Evolutionary conservation across 2,797 vertebrate species (phyloP), one percentile per base, ranked within the genome.

Genomic region (Poecilia velifera): DNA sequence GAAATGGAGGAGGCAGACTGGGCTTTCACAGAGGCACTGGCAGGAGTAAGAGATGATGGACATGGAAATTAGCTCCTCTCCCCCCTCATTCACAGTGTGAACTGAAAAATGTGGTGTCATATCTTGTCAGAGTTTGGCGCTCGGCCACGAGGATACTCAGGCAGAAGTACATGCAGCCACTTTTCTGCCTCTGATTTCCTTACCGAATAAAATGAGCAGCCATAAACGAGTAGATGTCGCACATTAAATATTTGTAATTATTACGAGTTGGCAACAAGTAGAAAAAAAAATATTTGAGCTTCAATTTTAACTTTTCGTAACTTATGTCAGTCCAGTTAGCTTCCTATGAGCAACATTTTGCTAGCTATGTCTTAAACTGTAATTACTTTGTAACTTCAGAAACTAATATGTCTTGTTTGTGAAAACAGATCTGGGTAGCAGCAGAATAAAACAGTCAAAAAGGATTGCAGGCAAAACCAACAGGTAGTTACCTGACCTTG

Each of bases 11-110:
- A 77, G 84, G 86, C n/a, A 7, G 78, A 74, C 68, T 79, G 72
- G 90, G 84, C 79, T 83, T 87, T 92, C 85, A 86, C 82, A 83
- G 88, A 91, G 77, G 84, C 88, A 78, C 82, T 79, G 83, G 88
- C 90, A 89, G 85, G 87, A 91, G 89, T 87, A 92, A 84, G 84
- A 81, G 94, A 93, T 94, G 93, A 95, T 90, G 86, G 94, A 94
- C 93, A 94, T 93, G 91, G 94, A 93, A 94, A 94, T 94, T 87
- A 93, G 88, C 93, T 92, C 82, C 88, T 88, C 78, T 72, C 34
- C n/a, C 78, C 62, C 74, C 72, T 62, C 74, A 70, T 87, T 91
- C 83, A 84, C 78, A 88, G 88, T 92, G 84, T 91, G 82, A 84
- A 90, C 79, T 79, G 86, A 76, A 90, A 92, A 92, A 90, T 90